Conservation (phyloP, 2,113 vertebrate genomes). For the Eretmochelys imbricata region DNA sequence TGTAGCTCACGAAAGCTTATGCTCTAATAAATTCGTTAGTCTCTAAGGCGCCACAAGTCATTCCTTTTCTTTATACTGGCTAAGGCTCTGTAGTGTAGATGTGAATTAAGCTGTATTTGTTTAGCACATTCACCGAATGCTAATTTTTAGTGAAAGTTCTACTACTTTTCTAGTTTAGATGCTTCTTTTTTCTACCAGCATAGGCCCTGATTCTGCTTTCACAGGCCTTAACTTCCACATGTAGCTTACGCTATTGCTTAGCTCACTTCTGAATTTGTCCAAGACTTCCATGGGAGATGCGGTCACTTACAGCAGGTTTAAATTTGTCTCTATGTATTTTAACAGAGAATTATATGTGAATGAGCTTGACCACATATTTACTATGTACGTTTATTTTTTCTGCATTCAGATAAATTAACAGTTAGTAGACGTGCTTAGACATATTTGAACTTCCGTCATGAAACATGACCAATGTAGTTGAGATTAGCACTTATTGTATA, state of each 20-base stretch:
- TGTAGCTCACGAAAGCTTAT: too few species aligned
- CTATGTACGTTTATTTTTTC: background rate
- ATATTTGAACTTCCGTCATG: background rate
- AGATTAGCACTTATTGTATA: too few species aligned
- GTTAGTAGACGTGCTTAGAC: background rate
- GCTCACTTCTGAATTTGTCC: background rate
- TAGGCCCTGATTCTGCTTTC: fast-evolving
- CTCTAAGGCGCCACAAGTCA: too few species aligned
- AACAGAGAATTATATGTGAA: background rate
- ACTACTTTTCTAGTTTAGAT: too few species aligned
- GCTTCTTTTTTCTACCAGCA: fast-evolving
- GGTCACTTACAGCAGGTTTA: background rate
- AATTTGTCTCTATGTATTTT: conserved; percentile 18
- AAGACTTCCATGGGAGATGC: background rate
- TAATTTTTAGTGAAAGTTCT: too few species aligned
- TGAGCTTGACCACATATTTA: background rate
- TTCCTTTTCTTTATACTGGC: too few species aligned
- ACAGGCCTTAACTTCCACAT: background rate
- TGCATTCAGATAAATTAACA: background rate
- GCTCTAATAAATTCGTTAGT: too few species aligned
- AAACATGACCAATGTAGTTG: background rate
- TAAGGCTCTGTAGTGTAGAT: background rate
- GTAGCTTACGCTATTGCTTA: background rate
- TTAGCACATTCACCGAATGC: too few species aligned
- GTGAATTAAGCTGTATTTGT: background rate